phyloP scores from a whole-genome alignment of 2,113 vertebrate species.

The human region GRCh38 chr5:153082501-153083000 shows the following conservation, averaged over 20 bases:
- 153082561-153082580: too few relatives aligned
- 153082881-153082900: background rate
- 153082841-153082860: background rate
- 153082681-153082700: too few relatives aligned
- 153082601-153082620: background rate
- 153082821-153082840: background rate
- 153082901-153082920: background rate
- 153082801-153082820: background rate
- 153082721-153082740: background rate
- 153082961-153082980: background rate
- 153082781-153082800: background rate
- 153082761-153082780: background rate
- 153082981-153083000: background rate
- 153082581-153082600: background rate
- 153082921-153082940: background rate
- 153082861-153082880: background rate
- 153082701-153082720: background rate
- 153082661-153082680: too few relatives aligned
- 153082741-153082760: background rate
- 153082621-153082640: accelerated
- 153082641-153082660: accelerated
- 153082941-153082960: too few relatives aligned
- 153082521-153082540: background rate
- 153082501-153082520: background rate
- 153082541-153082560: background rate